Base-by-base conservation (phyloP, 2,888 invertebrate species). In the Rutpela maculata region DNA sequence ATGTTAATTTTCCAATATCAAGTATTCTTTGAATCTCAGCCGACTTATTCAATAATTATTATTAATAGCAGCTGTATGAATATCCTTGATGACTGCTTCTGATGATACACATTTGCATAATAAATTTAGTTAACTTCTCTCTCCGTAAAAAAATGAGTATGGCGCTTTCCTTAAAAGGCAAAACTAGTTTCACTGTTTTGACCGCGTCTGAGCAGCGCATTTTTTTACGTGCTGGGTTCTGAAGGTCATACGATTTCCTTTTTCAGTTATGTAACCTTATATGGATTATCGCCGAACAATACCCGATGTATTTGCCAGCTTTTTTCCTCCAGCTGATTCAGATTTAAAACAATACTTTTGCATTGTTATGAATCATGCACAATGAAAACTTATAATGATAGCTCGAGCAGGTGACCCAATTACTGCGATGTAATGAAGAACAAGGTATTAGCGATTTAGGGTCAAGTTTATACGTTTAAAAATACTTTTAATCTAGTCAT, bases 151-250 rank as follows among this genome's bases (percentile, higher is more conserved):
- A 67, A 76, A 71, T 65, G 59, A 59, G 63, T 19, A 22, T 56
- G 50, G 38, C 35, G 62, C 55, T 60, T 38, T 67, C 78, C 72
- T 18, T 70, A 75, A 60, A 78, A 78, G 78, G 78, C 62, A 67
- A 15, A 57, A 78, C 76, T 12, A 72, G 73, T 50, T 76, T 63
- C 72, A 57, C 71, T 68, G 63, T 75, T 78, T 75, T 63, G 67
- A 67, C 62, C 65, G 71, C 70, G 55, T 57, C 67, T 31, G 56
- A 59, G 31, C 55, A 60, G 73, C 50, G 66, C 18, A 62, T 50
- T 73, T 78, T 75, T 75, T 74, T 31, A 19, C 5, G 18, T 59
- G n/a, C 12, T 62, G 65, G 10, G 7, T 22, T 65, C 43, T 59
- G 72, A 79, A 79, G 76, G 72, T 67, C 66, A 68, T 6, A 17